These are phyloP conservation scores for Ellobius talpinus DNA, from an alignment of 2,113 vertebrate genomes.

Conservation along the genomic window DNA sequence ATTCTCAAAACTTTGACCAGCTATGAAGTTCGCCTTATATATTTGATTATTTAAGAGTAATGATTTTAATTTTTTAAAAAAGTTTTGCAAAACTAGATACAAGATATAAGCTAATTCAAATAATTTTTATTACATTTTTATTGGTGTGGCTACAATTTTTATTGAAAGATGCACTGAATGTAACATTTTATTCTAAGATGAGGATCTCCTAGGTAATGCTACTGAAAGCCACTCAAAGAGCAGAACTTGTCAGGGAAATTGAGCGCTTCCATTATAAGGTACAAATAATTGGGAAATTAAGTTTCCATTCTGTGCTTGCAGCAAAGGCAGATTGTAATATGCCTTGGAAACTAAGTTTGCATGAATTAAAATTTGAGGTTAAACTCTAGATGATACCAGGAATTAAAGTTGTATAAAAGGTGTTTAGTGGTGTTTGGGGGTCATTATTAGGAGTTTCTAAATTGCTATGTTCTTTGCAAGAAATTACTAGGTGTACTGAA, in stretches of 20 bases:
- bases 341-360: conserved; percentile 48
- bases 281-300: conserved; percentile 68
- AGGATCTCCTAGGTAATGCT: conserved; percentile 47
- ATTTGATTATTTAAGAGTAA: background rate
- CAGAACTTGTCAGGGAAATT: conserved; percentile 52
- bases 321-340: conserved; percentile 53
- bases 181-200: conserved; percentile 53
- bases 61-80: conserved; percentile 24
- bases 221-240: conserved; percentile 56
- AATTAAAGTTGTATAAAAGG: conserved; percentile 8
- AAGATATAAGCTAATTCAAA: background rate
- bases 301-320: conserved; percentile 56
- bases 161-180: background rate
- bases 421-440: conserved; percentile 33
- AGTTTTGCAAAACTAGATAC: background rate
- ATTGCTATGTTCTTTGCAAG: conserved; percentile 45
- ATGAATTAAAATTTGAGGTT: conserved; percentile 59
- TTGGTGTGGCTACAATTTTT: conserved; percentile 31
- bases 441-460: conserved; percentile 38
- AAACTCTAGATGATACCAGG: conserved; percentile 25
- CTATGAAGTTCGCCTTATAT: background rate
- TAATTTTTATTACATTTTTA: background rate
- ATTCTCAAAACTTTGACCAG: background rate
- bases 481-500: background rate
- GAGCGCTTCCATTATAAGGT: conserved; percentile 69